Percentiles rank a stretch among this genome's conserved stretches.
These are phyloP conservation scores for Pogoniulus pusillus DNA, from an alignment of 2,797 vertebrate species.

Conservation along the genomic window DNA sequence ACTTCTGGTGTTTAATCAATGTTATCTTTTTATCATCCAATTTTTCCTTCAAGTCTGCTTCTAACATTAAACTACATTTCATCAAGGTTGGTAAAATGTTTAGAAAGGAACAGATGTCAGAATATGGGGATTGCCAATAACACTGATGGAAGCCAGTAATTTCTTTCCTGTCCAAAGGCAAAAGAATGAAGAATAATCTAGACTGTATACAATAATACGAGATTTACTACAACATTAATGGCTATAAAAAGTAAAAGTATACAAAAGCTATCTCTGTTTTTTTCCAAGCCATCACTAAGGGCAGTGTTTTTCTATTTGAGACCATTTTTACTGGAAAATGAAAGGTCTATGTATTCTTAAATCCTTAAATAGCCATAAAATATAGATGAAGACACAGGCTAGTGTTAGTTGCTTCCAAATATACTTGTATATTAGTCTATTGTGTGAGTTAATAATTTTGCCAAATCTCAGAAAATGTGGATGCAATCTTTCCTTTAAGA, in stretches of 20 bases:
- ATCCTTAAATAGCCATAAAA: conserved; percentile 71
- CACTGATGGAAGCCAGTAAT: conserved; percentile 92
- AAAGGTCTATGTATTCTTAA: conserved; percentile 73
- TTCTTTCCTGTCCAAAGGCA: conserved; percentile 89
- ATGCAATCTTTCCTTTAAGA: conserved; percentile 77
- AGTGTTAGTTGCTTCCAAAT: conserved; percentile 70
- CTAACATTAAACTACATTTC: conserved; percentile 83
- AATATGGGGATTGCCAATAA: conserved; percentile 89
- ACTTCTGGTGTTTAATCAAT: conserved; percentile 76
- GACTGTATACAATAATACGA: conserved; percentile 73
- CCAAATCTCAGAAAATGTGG: conserved; percentile 78
- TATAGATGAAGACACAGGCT: conserved; percentile 64
- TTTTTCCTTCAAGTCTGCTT: conserved; percentile 73
- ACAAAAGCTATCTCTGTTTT: conserved; percentile 72
- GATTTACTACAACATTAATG: conserved; percentile 75
- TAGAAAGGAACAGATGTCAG: conserved; percentile 97
- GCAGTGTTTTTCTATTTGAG: conserved; percentile 72
- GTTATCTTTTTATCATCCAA: conserved; percentile 74
- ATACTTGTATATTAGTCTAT: conserved; percentile 73
- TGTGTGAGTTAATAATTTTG: conserved; percentile 79
- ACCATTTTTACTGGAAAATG: conserved; percentile 62
- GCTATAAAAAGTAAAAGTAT: conserved; percentile 73
- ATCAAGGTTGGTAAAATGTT: conserved; percentile 94
- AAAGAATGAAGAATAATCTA: conserved; percentile 81
- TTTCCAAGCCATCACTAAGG: conserved; percentile 56